Base-by-base conservation (phyloP, 2,797 vertebrate species). In the Gallinago solitaria region DNA sequence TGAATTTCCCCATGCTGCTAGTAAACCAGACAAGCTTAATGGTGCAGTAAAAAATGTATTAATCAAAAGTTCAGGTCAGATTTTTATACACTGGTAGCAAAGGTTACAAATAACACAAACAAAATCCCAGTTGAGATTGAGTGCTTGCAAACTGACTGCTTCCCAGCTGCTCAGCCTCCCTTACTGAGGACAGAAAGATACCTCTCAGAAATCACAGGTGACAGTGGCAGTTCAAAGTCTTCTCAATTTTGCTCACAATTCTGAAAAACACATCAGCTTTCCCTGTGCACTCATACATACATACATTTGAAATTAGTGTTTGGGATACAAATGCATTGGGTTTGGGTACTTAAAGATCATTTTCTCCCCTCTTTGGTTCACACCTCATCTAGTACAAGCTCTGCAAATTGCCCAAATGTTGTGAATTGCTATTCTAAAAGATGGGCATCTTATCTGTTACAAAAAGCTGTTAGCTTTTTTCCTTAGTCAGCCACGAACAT, bases 1-100 rank as follows among this genome's bases (percentile, higher is more conserved):
- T 89, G 86, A 87, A 59, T 95, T 82, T 93, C 35, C 77, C 90
- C 48, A 39, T 41, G 83, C n/a, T 93, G 83, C 48, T 70, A 89
- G 86, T 79, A 92, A 95, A 95, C 77, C 68, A 82, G 88, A 87
- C 70, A 90, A 89, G 68, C 43, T 84, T 95, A 93, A 97, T 93
- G 74, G 77, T 71, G 47, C 67, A 87, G 67, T 94, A 93, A 94
- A 96, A 92, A 96, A 37, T 2, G n/a, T 87, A 95, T 90, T 96
- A 87, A 94, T 94, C 86, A 94, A 77, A 94, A 96, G 68, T 92
- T 69, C 65, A 74, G 82, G 54, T 59, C 17, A 67, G 88, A 93
- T 79, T 92, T 94, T 89, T 70, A 89, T 68, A 92, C 43, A 56
- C 37, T 84, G 21, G 35, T 73, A 90, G 43, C 19, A 92, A 43